Evolutionary conservation across 2,888 invertebrate genomes (phyloP), one percentile per base, ranked within the genome.

Genomic region (Helobdella robusta): DNA sequence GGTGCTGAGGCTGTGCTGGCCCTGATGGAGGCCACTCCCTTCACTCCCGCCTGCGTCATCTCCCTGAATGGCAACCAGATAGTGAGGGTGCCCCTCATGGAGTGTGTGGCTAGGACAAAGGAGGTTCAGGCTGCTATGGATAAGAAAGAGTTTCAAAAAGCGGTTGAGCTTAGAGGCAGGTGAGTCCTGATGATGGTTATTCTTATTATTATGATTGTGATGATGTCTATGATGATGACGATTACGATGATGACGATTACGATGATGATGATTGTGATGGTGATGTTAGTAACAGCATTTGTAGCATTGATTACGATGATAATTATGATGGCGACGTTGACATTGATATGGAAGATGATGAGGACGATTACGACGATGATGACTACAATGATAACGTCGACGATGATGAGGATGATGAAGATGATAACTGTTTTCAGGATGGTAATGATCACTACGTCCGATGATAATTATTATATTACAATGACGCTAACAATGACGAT

Each of bases 1-100:
- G 98, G 98, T 25, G 97, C 97, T 0, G 98, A 99, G 81, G 94
- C 97, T 11, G 95, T 97, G 0, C 85, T 97, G 84, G 97, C 98
- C 1, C 80, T 98, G 66, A 92, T 98, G 89, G 97, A 97, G 80
- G 91, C 93, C 2, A 88, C 87, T 0, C 86, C 89, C 0, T 86
- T 87, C 0, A 88, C 90, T 0, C 90, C 90, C 75, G 86, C 95
- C 0, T 90, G 91, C 76, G 93, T 95, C 52, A 89, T 97, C 50
- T 87, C 93, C 0, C 81, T 97, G 68, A 95, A 95, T 75, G 97
- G 98, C 32, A 98, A 98, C 83, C 94, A 95, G 79, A 92, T 95
- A 2, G 91, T 97, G 1, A 85, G 97, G 63, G 86, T 97, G 52
- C 97, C 95, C 0, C 84, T 97, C 32, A 93, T 95, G 93, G 90